Percentiles rank a stretch among this genome's conserved stretches.
Evolutionary conservation across 1,140 invertebrate genomes (phyloP).

Genomic region (Aporrectodea caliginosa): DNA sequence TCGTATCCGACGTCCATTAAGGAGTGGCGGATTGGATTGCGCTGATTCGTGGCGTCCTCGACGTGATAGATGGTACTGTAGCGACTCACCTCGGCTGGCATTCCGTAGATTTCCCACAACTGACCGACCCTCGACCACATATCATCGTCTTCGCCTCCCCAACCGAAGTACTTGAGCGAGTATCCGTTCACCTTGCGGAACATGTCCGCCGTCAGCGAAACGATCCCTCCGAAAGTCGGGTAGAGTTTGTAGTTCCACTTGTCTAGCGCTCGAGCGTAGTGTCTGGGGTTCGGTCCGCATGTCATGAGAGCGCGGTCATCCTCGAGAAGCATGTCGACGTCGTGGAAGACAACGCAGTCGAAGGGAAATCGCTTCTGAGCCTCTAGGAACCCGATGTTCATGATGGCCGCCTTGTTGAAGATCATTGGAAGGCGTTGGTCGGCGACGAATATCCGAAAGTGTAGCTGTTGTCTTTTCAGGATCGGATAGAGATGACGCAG

Average conservation of each 20-base stretch:
- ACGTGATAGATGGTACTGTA: not conserved
- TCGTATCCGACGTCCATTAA: not conserved
- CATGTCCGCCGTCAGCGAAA: conserved; percentile 61
- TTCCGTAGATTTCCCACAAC: not conserved
- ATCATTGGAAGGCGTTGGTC: conserved; percentile 69
- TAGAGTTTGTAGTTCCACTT: conserved; percentile 74
- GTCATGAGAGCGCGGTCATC: conserved; percentile 80
- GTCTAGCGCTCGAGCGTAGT: conserved; percentile 91
- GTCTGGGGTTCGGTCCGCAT: conserved; percentile 82
- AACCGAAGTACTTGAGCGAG: conserved; percentile 82
- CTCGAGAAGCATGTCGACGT: conserved; percentile 88
- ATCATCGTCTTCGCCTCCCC: conserved; percentile 70
- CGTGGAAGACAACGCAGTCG: conserved; percentile 88
- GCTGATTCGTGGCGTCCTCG: not conserved
- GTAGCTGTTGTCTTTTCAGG: conserved; percentile 78
- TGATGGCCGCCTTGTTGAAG: conserved; percentile 88
- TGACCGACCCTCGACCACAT: conserved; percentile 53
- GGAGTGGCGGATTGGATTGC: not conserved
- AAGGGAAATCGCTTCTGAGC: conserved; percentile 67
- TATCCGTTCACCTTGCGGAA: conserved; percentile 81
- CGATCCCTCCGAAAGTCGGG: conserved; percentile 75
- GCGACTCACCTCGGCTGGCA: not conserved
- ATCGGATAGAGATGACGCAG: conserved; percentile 85
- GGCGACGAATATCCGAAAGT: conserved; percentile 86
- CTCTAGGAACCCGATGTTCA: conserved; percentile 84